Conservation (phyloP, 2,888 invertebrate species). For the Labia minor region DNA sequence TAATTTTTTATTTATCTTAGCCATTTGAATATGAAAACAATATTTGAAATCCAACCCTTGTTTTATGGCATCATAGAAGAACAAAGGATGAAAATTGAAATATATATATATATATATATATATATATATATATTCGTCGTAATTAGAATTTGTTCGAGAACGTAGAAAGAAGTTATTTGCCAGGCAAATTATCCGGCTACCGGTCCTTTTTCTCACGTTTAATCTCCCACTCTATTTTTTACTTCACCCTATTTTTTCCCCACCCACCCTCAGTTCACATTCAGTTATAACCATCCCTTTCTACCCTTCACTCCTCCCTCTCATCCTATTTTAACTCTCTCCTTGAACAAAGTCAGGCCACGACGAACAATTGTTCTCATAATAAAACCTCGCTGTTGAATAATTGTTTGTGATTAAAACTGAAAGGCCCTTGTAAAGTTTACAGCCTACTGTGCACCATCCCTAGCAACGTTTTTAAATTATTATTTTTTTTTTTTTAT, state of each 20-base stretch:
- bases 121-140: neutral
- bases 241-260: neutral
- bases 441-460: neutral
- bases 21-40: too few species aligned
- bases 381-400: constrained; percentile 7
- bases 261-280: too few species aligned
- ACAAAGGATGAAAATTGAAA: too few species aligned
- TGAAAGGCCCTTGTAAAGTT: neutral
- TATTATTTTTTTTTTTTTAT: neutral
- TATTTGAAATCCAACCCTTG: too few species aligned
- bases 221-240: neutral
- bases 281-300: neutral
- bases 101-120: too few species aligned
- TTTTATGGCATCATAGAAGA: too few species aligned
- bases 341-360: neutral
- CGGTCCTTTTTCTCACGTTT: neutral
- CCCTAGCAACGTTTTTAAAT: neutral
- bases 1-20: too few species aligned
- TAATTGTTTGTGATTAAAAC: constrained; percentile 4
- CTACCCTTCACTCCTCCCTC: neutral
- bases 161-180: neutral
- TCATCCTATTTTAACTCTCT: too few species aligned
- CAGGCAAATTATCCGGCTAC: constrained; percentile 1
- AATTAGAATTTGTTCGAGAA: neutral
- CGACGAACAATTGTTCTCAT: neutral